Evolutionary conservation across 2,797 vertebrate genomes (phyloP).

Genomic region (Poeciliopsis infans): DNA sequence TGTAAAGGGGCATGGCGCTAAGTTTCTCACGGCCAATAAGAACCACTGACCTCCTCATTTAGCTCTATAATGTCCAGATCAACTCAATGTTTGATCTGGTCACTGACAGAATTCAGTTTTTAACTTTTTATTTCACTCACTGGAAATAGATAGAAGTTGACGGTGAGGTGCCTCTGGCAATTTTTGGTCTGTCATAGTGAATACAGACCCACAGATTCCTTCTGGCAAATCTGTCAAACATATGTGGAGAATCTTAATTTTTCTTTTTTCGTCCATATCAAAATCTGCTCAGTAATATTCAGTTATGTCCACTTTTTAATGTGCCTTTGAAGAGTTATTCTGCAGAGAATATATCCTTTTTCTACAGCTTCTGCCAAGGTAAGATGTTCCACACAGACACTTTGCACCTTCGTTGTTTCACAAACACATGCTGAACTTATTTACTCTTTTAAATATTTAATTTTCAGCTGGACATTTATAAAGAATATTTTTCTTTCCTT

Average conservation of each 20-base stretch:
- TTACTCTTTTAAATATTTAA: slow-evolving; percentile 14
- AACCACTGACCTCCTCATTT: slow-evolving; percentile 59
- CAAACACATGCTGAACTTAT: slow-evolving; percentile 30
- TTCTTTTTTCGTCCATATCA: slow-evolving; percentile 42
- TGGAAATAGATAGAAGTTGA: slow-evolving; percentile 42
- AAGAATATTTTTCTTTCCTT: background rate
- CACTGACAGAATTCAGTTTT: slow-evolving; percentile 53
- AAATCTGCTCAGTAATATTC: slow-evolving; percentile 38
- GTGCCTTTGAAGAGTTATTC: slow-evolving; percentile 51
- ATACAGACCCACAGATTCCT: slow-evolving; percentile 43
- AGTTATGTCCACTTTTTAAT: slow-evolving; percentile 55
- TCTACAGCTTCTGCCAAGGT: slow-evolving; percentile 66
- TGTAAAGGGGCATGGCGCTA: slow-evolving; percentile 61
- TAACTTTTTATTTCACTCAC: slow-evolving; percentile 37
- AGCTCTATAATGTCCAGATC: slow-evolving; percentile 45
- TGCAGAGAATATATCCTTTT: slow-evolving; percentile 40
- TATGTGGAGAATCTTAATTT: slow-evolving; percentile 34
- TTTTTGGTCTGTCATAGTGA: slow-evolving; percentile 49
- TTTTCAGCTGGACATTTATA: slow-evolving; percentile 2
- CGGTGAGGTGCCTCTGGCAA: slow-evolving; percentile 37
- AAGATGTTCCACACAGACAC: slow-evolving; percentile 56
- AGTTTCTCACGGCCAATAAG: slow-evolving; percentile 74
- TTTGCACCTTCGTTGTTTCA: slow-evolving; percentile 22
- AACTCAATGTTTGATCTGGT: slow-evolving; percentile 56
- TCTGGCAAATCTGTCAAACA: slow-evolving; percentile 53